Base-by-base conservation (phyloP, 64 coral and sea anemone genomes). In the Orbicella faveolata region DNA sequence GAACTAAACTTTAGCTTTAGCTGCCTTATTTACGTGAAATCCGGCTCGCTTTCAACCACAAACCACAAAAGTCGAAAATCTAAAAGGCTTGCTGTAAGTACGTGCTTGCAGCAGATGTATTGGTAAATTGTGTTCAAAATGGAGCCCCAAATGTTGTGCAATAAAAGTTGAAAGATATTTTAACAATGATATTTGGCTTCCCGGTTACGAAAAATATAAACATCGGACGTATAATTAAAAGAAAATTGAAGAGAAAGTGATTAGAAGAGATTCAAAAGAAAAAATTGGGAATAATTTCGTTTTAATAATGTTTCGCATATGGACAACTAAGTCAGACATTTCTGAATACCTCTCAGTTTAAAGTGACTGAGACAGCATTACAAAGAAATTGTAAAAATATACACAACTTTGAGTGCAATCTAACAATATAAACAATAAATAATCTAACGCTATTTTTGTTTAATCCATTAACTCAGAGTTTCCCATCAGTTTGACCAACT, bases 21-120 rank as follows among this genome's bases (percentile, higher is more conserved):
- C 21, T 70, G 9, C 55, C 55, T 26, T 70, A 23, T 70, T n/a
- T 26, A 9, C 19, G 63, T 25, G 64, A 85, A 73, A 51, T 85
- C 82, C 82, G 82, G 82, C 65, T 85, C 63, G 39, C 52, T 85
- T 85, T 44, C 82, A 85, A 85, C 82, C 82, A 85, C 63, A 85
- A 70, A 73, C 82, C 82, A 52, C 82, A 67, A 17, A 52, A 44
- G 70, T 85, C 65, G 64, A 72, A 10, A 83, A 48, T 12, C 34
- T 41, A 36, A 67, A 59, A 67, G 33, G 17, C 18, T 23, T 59
- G 9, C 55, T 59, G 10, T 59, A 59, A 59, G 6, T 14, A 59
- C 55, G 55, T 59, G 55, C 6, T 12, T 59, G 12, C 13, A 59
- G 11, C 55, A 59, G 55, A 15, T 59, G 55, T 15, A 59, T 14